Base-by-base conservation (phyloP, 2,888 invertebrate species). In the Leptopilina drosophilae region DNA sequence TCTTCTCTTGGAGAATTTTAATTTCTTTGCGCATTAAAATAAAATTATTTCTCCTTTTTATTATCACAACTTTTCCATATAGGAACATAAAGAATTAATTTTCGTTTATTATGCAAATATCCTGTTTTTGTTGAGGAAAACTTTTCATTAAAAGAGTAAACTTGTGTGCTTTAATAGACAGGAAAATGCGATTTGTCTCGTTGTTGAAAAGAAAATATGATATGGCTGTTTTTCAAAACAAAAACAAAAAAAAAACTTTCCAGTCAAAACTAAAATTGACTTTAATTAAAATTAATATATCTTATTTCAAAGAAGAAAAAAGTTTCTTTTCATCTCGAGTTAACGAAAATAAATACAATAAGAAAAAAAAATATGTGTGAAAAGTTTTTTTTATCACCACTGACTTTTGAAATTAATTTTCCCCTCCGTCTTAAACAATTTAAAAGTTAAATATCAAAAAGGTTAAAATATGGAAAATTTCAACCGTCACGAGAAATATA, bases 231-330 rank as follows among this genome's bases (percentile, higher is more conserved):
- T 56, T 9, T 62, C 7, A 62, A 69, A 33, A 33, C 3, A 33
- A 33, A 33, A 33, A 26, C 1, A 33, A 33, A 33, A 33, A 33
- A 33, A 1, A 33, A 33, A 33, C 33, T 0, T 49, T 69, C 11
- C 11, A 7, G 20, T 12, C 12, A 26, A 26, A 8, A 53, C 7
- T 53, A 26, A 69, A 33, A 26, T 26, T 14, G 53, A 7, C 14
- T 26, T 62, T 33, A 53, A 53, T 14, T 69, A 69, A 69, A 69
- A 53, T 53, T 62, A 8, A 62, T 20, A 20, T 49, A 49, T 49
- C 12, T 9, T 12, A 49, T 62, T 20, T 62, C 33, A 33, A 33
- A 20, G 9, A 7, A 20, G 62, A n/a, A 62, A 33, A 62, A 62
- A 20, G 20, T 20, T 6, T 20, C 20, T 15, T 62, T 62, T 20